A percentile compares a stretch with the other conserved stretches of the same genome.
Evolutionary conservation across 2,797 vertebrate species (phyloP).

Genomic region (Prunella strophiata): DNA sequence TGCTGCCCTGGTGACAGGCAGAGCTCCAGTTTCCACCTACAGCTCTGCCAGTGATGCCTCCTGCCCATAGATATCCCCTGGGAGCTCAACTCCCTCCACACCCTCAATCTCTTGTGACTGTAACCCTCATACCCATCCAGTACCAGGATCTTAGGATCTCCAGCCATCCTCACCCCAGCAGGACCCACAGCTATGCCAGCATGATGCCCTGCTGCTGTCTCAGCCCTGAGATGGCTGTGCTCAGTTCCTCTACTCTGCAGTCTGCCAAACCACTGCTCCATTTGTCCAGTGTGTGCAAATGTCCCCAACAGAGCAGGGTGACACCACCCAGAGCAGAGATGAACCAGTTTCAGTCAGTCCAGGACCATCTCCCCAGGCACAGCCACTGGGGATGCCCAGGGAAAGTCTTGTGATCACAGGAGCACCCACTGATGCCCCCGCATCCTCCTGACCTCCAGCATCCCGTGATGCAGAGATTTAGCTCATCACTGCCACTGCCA

Average conservation of each 20-base stretch:
- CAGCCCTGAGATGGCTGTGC: not conserved
- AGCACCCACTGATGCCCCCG: not conserved
- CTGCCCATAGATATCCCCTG: not conserved
- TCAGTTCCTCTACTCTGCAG: not conserved
- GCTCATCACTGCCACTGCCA: not conserved
- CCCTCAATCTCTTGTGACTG: fast-evolving
- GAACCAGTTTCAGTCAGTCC: not conserved
- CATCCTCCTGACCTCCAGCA: not conserved
- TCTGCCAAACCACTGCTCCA: not conserved
- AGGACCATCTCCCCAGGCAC: not conserved
- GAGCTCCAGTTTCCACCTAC: not conserved
- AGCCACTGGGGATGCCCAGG: not conserved
- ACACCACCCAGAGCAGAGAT: not conserved
- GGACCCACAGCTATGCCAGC: not conserved
- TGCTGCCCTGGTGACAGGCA: not conserved
- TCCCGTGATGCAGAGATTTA: not conserved
- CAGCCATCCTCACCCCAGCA: not conserved
- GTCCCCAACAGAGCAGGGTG: not conserved
- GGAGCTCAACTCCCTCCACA: fast-evolving
- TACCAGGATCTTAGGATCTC: not conserved
- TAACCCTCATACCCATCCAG: fast-evolving
- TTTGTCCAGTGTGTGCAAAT: fast-evolving
- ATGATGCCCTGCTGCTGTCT: not conserved
- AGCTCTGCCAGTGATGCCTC: not conserved
- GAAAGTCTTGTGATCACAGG: fast-evolving